phyloP scores from a whole-genome alignment of 2,797 vertebrate species.

The Typhlichthys eigenmanni region DNA sequence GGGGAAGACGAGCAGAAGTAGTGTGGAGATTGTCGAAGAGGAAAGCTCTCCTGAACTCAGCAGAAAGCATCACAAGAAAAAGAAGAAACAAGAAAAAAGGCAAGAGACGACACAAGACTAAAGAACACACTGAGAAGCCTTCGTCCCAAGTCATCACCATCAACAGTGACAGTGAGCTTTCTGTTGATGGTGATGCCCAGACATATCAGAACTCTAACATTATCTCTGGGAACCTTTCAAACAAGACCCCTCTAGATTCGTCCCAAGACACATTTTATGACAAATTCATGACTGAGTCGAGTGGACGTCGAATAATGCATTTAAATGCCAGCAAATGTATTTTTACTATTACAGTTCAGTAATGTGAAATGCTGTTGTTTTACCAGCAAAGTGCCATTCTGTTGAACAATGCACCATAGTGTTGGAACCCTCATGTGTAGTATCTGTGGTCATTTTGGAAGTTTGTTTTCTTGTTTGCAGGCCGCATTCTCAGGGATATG shows the following conservation, averaged over 20 bases:
- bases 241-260: slow-evolving; percentile 20
- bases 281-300: background rate
- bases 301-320: slow-evolving; percentile 1
- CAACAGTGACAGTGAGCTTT: slow-evolving; percentile 66
- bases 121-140: slow-evolving; percentile 35
- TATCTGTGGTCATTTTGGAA: slow-evolving; percentile 4
- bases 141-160: slow-evolving; percentile 84
- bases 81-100: slow-evolving; percentile 92
- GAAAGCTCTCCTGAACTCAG: slow-evolving; percentile 69
- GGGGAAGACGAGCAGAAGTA: slow-evolving; percentile 79
- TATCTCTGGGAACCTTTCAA: slow-evolving; percentile 20
- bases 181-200: slow-evolving; percentile 22
- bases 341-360: background rate
- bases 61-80: slow-evolving; percentile 86
- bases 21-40: slow-evolving; percentile 84
- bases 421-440: background rate
- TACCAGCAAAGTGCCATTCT: slow-evolving; percentile 32
- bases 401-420: background rate
- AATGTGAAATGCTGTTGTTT: slow-evolving; percentile 11
- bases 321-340: slow-evolving; percentile 8
- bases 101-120: slow-evolving; percentile 71
- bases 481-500: slow-evolving; percentile 55
- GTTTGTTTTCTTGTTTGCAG: slow-evolving; percentile 23
- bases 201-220: background rate
- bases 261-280: slow-evolving; percentile 21